A percentile compares a stretch with the other conserved stretches of the same genome.
phyloP scores from a whole-genome alignment of 2,888 invertebrate species.

The Patella pellucida region DNA sequence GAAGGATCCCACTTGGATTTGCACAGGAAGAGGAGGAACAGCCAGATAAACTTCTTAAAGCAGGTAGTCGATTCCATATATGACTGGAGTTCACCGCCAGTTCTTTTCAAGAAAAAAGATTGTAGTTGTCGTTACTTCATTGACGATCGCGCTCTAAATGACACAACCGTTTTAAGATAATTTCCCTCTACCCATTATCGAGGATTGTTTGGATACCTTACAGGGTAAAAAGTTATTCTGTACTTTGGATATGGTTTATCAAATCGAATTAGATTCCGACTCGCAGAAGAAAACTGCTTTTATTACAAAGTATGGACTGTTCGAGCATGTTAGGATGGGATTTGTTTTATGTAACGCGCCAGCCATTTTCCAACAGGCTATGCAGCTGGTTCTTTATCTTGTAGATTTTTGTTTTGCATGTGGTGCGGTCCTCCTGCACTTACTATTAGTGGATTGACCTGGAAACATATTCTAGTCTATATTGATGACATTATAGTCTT shows the following conservation, averaged over 20 bases:
- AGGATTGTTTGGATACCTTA: slow-evolving; percentile 32
- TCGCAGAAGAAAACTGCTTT: slow-evolving; percentile 40
- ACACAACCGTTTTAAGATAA: slow-evolving; percentile 30
- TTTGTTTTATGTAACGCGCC: slow-evolving; percentile 41
- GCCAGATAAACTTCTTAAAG: slow-evolving; percentile 27
- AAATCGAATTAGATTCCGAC: slow-evolving; percentile 25
- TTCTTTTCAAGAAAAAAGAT: slow-evolving; percentile 28
- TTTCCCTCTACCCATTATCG: slow-evolving; percentile 31
- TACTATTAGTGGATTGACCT: slow-evolving; percentile 34
- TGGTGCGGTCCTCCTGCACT: too few species aligned
- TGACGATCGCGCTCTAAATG: slow-evolving; percentile 30
- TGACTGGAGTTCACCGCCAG: slow-evolving; percentile 35
- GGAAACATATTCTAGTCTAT: slow-evolving; percentile 37
- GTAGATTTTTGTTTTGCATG: too few species aligned
- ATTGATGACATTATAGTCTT: slow-evolving; percentile 42
- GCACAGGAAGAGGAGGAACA: slow-evolving; percentile 25
- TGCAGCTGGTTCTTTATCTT: slow-evolving; percentile 34
- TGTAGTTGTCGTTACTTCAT: slow-evolving; percentile 30
- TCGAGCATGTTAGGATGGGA: slow-evolving; percentile 36
- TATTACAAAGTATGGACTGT: slow-evolving; percentile 37
- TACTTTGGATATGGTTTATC: slow-evolving; percentile 34
- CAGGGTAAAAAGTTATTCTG: slow-evolving; percentile 29
- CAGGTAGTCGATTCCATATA: slow-evolving; percentile 31
- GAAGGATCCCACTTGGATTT: slow-evolving; percentile 33
- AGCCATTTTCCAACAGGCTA: slow-evolving; percentile 31